Percentiles rank a stretch among this genome's conserved stretches.
phyloP scores from a whole-genome alignment of 2,797 vertebrate species.

The Etheostoma perlongum region DNA sequence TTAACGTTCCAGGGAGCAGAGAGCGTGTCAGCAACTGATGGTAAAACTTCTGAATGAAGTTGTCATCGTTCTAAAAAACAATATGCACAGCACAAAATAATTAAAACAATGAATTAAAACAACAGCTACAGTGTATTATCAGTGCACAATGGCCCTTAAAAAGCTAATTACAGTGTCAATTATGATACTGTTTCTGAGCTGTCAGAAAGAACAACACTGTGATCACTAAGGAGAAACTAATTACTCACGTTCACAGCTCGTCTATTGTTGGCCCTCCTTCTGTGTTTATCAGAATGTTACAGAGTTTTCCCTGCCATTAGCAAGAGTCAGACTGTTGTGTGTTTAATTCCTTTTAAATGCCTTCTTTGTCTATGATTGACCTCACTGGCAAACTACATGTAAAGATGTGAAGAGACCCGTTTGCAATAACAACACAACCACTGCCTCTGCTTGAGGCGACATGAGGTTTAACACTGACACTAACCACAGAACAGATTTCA shows the following conservation, averaged over 20 bases:
- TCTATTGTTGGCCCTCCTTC: slow-evolving; percentile 17
- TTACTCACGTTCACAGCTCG: slow-evolving; percentile 38
- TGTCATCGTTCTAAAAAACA: slow-evolving; percentile 1
- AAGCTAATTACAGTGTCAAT: slow-evolving; percentile 46
- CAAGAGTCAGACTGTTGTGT: slow-evolving; percentile 16
- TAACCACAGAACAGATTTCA: neutral
- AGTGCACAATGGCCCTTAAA: slow-evolving; percentile 24
- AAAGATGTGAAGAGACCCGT: neutral
- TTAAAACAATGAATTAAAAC: slow-evolving; percentile 33
- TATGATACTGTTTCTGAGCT: slow-evolving; percentile 14
- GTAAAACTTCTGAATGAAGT: neutral
- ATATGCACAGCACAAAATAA: slow-evolving; percentile 3
- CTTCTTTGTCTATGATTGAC: neutral
- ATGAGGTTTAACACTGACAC: slow-evolving; percentile 4
- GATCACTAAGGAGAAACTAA: slow-evolving; percentile 38
- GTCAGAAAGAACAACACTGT: slow-evolving; percentile 24
- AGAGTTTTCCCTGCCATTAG: slow-evolving; percentile 3
- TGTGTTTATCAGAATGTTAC: slow-evolving; percentile 22
- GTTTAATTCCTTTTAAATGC: slow-evolving; percentile 1
- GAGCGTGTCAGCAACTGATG: neutral
- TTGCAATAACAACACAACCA: neutral
- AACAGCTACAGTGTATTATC: slow-evolving; percentile 1
- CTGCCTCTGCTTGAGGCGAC: neutral
- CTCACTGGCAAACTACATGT: neutral
- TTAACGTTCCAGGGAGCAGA: neutral